Evolutionary conservation across 2,797 vertebrate genomes (phyloP), one percentile per base, ranked within the genome.

Genomic region (Adrianichthys oophorus): DNA sequence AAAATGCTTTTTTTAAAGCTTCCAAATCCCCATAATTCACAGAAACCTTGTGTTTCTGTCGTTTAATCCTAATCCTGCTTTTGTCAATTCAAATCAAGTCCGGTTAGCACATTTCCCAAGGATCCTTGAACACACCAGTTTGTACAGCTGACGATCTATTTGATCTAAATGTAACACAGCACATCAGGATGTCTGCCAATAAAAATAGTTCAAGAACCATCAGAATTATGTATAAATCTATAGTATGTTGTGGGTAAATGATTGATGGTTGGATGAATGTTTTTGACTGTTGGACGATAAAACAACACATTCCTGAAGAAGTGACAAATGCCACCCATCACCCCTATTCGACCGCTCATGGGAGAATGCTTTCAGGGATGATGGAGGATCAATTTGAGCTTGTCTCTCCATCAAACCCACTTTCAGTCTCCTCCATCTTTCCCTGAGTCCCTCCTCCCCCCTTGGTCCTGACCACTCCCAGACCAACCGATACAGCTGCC

Each of bases 381-480:
- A 72, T 73, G 62, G 46, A 50, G 52, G 64, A 81, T 88, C 76
- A 65, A 74, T 78, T 79, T 2, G 6, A 62, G 19, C 46, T 49
- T 57, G 42, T 65, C 49, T 59, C 53, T 41, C 48, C 50, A 15
- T 4, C 17, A 53, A 53, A 44, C 40, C 62, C 68, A 40, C 51
- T 55, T 57, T 23, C 41, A 52, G 59, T 43, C 68, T 48, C 51
- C 47, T 58, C 40, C 60, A 59, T 75, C 53, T 68, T 59, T 67
- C 41, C 65, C 65, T 68, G 46, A 69, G 56, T 53, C 48, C 18
- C 18, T 41, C 48, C 42, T 43, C 26, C 19, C 17, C 47, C 54
- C 6, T 15, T n/a, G 4, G 2, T 4, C 4, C 62, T 63, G 66
- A 74, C 62, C 62, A 67, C 59, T 15, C 58, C 58, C 48, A 49